phyloP scores from a whole-genome alignment of 1,140 invertebrate genomes.

The Branchinecta lynchi region DNA sequence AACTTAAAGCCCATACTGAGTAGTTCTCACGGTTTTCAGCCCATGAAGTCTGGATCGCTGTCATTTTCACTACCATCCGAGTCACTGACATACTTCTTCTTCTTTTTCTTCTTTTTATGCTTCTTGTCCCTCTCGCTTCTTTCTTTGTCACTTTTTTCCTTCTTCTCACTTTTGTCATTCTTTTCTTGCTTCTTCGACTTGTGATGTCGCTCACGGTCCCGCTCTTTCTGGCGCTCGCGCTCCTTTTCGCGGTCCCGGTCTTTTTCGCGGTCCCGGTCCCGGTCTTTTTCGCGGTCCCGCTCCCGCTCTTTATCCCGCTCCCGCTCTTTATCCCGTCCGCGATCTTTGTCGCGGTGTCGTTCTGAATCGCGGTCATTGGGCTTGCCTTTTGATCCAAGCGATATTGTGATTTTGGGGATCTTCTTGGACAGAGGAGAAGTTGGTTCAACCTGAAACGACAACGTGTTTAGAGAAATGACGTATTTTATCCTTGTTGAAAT shows the following conservation, averaged over 20 bases:
- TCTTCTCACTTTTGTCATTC: not conserved
- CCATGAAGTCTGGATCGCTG: conserved; percentile 3
- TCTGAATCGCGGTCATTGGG: not conserved
- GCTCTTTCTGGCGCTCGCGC: not conserved
- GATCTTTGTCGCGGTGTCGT: not conserved
- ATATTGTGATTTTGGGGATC: not conserved
- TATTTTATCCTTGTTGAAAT: too few species aligned
- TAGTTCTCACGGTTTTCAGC: not conserved
- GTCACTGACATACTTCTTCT: conserved; percentile 2
- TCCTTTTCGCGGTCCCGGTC: not conserved
- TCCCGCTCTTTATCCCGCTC: too few species aligned
- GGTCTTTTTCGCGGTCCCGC: not conserved
- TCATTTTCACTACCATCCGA: not conserved
- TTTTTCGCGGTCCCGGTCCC: not conserved
- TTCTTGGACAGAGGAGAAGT: not conserved
- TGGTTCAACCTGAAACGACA: too few species aligned
- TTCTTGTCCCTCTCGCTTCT: not conserved
- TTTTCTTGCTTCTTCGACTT: not conserved
- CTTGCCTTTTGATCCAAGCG: not conserved
- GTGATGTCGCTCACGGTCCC: not conserved
- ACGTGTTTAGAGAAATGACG: too few species aligned
- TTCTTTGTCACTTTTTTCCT: not conserved
- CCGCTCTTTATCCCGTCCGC: not conserved
- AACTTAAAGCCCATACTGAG: too few species aligned
- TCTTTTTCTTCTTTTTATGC: conserved; percentile 10